phyloP scores from a whole-genome alignment of 2,113 vertebrate species.

The Glaucidium brasilianum region DNA sequence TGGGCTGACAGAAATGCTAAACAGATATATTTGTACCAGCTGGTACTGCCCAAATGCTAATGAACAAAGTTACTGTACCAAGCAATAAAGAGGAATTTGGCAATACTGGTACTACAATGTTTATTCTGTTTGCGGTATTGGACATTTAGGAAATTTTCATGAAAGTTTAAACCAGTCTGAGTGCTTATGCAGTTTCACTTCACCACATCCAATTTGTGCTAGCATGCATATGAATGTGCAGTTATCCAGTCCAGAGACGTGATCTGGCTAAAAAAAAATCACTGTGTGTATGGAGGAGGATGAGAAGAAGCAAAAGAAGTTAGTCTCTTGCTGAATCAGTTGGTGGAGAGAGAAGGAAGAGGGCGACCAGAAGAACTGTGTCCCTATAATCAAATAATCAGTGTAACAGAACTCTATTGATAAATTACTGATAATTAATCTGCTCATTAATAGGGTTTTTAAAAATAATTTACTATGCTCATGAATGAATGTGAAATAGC shows the following conservation, averaged over 20 bases:
- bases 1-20: background rate
- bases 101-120: background rate
- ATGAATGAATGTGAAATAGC: background rate
- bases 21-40: background rate
- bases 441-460: background rate
- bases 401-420: background rate
- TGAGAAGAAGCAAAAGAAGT: background rate
- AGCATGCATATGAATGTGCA: fast-evolving
- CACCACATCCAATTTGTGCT: background rate
- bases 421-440: background rate
- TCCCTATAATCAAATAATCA: background rate
- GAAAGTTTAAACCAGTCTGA: background rate
- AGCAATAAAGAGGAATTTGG: background rate
- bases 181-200: background rate
- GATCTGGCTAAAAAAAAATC: background rate
- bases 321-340: background rate
- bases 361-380: background rate
- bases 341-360: background rate
- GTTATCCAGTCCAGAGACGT: background rate
- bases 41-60: background rate
- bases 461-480: background rate
- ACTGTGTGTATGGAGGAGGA: background rate
- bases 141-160: background rate
- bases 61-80: background rate
- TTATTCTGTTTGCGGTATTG: background rate